Evolutionary conservation across 2,888 invertebrate species (phyloP), one percentile per base, ranked within the genome.

Genomic region (Piscicola geometra): DNA sequence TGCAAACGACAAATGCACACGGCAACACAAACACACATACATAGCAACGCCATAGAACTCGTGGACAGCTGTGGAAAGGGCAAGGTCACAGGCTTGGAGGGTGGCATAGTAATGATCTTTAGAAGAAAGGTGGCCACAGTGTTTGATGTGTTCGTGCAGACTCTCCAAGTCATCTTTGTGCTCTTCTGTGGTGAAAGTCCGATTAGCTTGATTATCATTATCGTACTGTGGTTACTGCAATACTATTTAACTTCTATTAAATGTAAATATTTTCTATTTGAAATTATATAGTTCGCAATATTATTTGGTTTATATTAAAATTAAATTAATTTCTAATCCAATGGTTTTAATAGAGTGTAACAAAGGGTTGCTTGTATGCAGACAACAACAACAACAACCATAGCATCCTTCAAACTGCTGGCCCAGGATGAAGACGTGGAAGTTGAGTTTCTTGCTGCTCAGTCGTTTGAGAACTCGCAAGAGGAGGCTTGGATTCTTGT

Each of bases 31-130:
- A n/a, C n/a, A n/a, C n/a, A n/a, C 88, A 86, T 86, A 90, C 91
- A 91, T 90, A 32, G 91, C 88, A 32, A 91, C 90, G 47, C 91
- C 91, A 84, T 90, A 91, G 84, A 91, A 91, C 83, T 91, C 91
- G 83, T 91, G 91, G 33, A 88, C 86, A 0, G 91, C 90, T 5
- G 91, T 91, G 0, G 91, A 91, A 36, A 91, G 88, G 1, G 89
- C 90, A 66, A 91, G 88, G 84, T 91, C 90, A 25, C 89, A 88
- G 0, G 85, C 81, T 21, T 84, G 81, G 72, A 91, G 83, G 1
- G 89, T 84, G 50, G 86, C 82, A 78, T 88, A 88, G 82, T 90
- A 91, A 18, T 89, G 87, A 12, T 87, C 84, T 78, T 89, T 88
- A 30, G 82, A 84, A 25, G 87, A 82, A 28, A 89, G 81, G 82